Conservation (phyloP, 2,888 invertebrate species). For the Xanthorhoe spadicearia region DNA sequence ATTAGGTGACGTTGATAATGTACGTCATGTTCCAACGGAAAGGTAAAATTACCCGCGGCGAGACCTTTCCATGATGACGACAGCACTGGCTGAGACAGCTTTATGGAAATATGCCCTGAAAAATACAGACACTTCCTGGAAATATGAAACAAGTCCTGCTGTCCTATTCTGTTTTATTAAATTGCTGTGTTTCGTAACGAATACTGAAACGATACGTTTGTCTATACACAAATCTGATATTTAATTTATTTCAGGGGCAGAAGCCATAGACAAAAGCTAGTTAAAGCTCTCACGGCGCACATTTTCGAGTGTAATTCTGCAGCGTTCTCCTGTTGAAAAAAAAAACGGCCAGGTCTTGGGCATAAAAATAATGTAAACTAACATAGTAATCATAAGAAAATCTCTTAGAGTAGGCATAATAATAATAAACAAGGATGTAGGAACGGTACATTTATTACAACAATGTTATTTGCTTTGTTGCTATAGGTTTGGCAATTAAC, state of each 20-base stretch:
- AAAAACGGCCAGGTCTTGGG: no score
- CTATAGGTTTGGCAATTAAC: conserved; percentile 15
- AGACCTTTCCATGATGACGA: conserved; percentile 22
- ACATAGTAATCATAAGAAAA: not conserved
- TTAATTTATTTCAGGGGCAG: no score
- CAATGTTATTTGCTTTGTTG: not conserved
- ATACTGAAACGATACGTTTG: no score
- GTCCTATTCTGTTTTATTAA: no score
- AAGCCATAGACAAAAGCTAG: no score
- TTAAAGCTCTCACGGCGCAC: no score
- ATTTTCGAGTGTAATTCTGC: no score
- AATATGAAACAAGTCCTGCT: not conserved
- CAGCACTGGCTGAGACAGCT: conserved; percentile 24
- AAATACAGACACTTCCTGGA: not conserved
- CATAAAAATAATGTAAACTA: not conserved
- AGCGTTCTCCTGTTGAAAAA: no score
- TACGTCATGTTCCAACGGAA: not conserved
- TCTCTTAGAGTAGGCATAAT: not conserved
- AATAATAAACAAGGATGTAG: not conserved
- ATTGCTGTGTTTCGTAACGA: no score
- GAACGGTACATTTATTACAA: not conserved
- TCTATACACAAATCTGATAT: no score
- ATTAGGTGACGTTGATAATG: not conserved
- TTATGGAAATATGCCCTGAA: conserved; percentile 9
- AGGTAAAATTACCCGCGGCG: conserved; percentile 13